Base-by-base conservation (phyloP, 2,797 vertebrate species). In the Siniperca undulata region DNA sequence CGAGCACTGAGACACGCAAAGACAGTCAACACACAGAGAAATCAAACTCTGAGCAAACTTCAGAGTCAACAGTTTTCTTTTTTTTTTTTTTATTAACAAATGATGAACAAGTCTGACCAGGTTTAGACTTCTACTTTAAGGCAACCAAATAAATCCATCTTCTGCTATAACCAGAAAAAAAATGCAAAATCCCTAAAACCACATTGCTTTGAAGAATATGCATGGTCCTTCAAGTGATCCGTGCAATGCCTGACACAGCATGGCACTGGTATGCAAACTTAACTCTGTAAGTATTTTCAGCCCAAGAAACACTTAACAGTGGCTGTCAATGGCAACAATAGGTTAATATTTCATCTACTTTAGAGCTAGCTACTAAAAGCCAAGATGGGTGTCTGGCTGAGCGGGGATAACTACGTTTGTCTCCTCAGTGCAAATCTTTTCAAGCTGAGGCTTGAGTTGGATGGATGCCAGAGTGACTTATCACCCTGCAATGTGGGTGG, bases 341-440 rank as follows among this genome's bases (percentile, higher is more conserved):
- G 78, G 38, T 64, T 82, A 74, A 90, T 88, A 79, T 79, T 80
- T 88, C 73, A 81, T 73, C 67, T 68, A 42, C 73, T 82, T 52
- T 53, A 71, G 52, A 77, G 56, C 50, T 64, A 70, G 60, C 70
- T 77, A 77, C 52, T 89, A 81, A 92, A 89, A 86, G 78, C 52
- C 75, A 70, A 84, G 75, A 34, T 78, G 78, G 40, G 78, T 73
- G 72, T 90, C 74, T 85, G 78, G 67, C 73, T 79, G 30, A 72
- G 80, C 5, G 12, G 78, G 70, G 38, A 74, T 69, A 67, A 65
- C 75, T 48, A 53, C 13, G 42, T 76, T 80, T 50, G 62, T 84
- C 83, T 87, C 67, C 44, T 67, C 69, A 7, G 66, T 75, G 80
- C 64, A 88, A 90, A 88, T 86, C 90, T 90, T 90, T 91, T 93